Percentiles rank a stretch among this genome's conserved stretches.
phyloP scores from a whole-genome alignment of 2,888 invertebrate genomes.

The Chymomyza amoena region DNA sequence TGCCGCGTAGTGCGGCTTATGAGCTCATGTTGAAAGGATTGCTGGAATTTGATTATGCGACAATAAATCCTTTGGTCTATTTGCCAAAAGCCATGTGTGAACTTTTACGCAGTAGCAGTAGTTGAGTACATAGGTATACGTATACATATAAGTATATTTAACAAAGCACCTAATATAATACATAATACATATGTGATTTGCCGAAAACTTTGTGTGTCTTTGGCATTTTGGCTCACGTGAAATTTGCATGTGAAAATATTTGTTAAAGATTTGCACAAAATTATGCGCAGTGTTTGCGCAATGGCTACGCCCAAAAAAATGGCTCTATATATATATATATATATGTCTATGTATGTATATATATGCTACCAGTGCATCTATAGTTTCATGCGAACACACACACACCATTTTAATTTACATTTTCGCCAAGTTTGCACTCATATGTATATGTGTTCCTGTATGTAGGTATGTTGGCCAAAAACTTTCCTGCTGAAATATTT shows the following conservation, averaged over 20 bases:
- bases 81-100: constrained; percentile 32
- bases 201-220: constrained; percentile 33
- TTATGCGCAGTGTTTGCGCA: constrained; percentile 72
- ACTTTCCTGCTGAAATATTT: constrained; percentile 65
- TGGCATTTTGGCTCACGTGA: constrained; percentile 55
- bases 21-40: not conserved
- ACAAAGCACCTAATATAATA: too few species aligned
- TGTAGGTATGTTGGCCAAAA: constrained; percentile 44
- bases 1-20: not conserved
- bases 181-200: not conserved
- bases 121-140: not conserved
- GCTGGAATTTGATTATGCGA: constrained; percentile 65
- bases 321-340: not conserved
- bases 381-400: constrained; percentile 40
- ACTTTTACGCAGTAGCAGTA: not conserved
- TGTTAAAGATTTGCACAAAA: constrained; percentile 72
- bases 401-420: constrained; percentile 66
- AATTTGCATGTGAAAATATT: constrained; percentile 73
- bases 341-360: not conserved
- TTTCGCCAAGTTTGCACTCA: constrained; percentile 49
- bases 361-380: not conserved
- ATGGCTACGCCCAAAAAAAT: constrained; percentile 44
- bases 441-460: constrained; percentile 12
- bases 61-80: constrained; percentile 69
- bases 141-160: too few species aligned